Evolutionary conservation across 2,113 vertebrate species (phyloP).

Genomic region (Clarias magur): DNA sequence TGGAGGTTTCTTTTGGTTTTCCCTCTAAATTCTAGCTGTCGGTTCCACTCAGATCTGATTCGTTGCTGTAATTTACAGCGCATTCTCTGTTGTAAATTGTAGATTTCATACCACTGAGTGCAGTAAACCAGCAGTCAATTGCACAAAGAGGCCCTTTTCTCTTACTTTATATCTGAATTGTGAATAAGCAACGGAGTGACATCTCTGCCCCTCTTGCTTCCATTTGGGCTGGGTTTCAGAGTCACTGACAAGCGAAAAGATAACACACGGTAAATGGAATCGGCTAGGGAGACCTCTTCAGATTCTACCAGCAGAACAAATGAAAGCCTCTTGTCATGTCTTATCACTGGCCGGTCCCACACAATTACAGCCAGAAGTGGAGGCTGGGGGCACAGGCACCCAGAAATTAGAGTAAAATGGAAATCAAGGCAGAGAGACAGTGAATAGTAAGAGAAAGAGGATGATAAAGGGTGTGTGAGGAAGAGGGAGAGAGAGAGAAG

Average conservation of each 20-base stretch:
- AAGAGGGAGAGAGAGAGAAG: not conserved
- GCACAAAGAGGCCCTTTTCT: not conserved
- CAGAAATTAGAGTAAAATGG: constrained; percentile 13
- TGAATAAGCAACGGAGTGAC: not conserved
- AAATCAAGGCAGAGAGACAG: not conserved
- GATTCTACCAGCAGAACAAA: constrained; percentile 15
- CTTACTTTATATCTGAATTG: not conserved
- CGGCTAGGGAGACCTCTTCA: not conserved
- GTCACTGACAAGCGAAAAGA: not conserved
- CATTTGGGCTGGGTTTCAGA: not conserved
- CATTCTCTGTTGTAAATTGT: not conserved
- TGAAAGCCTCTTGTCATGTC: constrained; percentile 26
- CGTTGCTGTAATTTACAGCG: not conserved
- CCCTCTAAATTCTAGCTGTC: not conserved
- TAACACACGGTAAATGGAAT: not conserved
- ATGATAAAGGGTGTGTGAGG: not conserved
- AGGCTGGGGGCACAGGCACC: not conserved
- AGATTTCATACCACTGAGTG: not conserved
- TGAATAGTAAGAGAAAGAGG: not conserved
- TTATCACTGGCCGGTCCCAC: constrained; percentile 16
- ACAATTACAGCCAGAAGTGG: constrained; percentile 33
- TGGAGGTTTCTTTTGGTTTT: not conserved
- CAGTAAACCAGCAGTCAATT: not conserved
- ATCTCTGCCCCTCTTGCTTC: not conserved
- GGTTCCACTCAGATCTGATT: not conserved